These are phyloP conservation scores for Prenolepis imparis DNA, from an alignment of 2,888 invertebrate species.

Conservation along the genomic window DNA sequence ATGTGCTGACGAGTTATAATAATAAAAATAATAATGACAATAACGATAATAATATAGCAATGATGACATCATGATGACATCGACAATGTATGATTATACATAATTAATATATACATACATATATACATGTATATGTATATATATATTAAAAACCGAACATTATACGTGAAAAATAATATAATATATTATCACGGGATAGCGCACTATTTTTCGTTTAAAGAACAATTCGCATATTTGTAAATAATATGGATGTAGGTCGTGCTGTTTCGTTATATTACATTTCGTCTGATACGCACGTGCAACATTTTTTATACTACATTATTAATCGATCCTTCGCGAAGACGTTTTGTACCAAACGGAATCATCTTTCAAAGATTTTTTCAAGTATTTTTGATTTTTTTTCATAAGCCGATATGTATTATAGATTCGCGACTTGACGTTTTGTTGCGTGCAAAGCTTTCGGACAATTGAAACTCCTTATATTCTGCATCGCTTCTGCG, in stretches of 20 bases:
- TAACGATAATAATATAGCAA: constrained; percentile 35
- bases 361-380: constrained; percentile 24
- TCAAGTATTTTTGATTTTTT: constrained; percentile 9
- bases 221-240: constrained; percentile 20
- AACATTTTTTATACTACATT: background rate
- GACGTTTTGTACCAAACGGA: constrained; percentile 36
- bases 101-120: constrained; percentile 40
- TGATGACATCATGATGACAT: constrained; percentile 25
- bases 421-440: constrained; percentile 24
- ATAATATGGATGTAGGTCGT: constrained; percentile 1
- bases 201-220: constrained; percentile 77
- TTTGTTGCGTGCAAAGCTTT: constrained; percentile 17
- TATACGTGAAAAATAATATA: constrained; percentile 69
- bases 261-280: background rate
- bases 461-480: constrained; percentile 16
- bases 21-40: constrained; percentile 33
- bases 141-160: constrained; percentile 30
- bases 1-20: constrained; percentile 8
- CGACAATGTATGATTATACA: constrained; percentile 45
- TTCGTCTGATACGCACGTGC: background rate
- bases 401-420: constrained; percentile 31
- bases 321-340: background rate
- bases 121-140: constrained; percentile 25
- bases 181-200: constrained; percentile 85
- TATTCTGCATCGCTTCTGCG: background rate